Base-by-base conservation (phyloP, 2,888 invertebrate genomes). In the Cryptus armator region DNA sequence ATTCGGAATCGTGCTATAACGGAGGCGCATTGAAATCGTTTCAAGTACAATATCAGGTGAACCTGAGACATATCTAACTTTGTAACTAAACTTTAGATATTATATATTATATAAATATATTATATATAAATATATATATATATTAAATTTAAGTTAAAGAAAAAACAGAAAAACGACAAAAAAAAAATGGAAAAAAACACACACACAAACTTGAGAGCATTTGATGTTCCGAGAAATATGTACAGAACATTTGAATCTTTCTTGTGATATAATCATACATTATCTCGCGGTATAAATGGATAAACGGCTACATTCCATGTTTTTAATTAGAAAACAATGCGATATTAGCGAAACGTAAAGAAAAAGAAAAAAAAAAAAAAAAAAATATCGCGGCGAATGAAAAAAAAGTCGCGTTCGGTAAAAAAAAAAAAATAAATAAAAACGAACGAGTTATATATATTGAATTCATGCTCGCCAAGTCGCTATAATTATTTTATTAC, bases 241-340 rank as follows among this genome's bases (percentile, higher is more conserved):
- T 93, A 93, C 93, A 93, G 93, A 93, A 91, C 93, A 93, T 93
- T 93, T 91, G 90, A 92, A 93, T 93, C 92, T 93, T 93, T 93
- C 93, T 93, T 93, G 93, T 93, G 93, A 93, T 93, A 93, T 93
- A 93, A 93, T 93, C 93, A 92, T 93, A 91, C 92, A 92, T 91
- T 91, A 91, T 89, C 85, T 71, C 92, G 92, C 91, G 91, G 81
- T 91, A 91, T 86, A 79, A 79, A 71, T 86, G 78, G 82, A 87
- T 88, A 74, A 83, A 86, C 83, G 86, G 37, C 86, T 88, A 89
- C 89, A 91, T 90, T 91, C 89, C 90, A 90, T 89, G 90, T 90
- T 90, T 91, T 90, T 88, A 89, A 87, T 91, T 83, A 74, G 67
- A 85, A 83, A 86, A 86, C 78, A 87, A 87, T 83, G 75, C 79